Evolutionary conservation across 2,888 invertebrate species (phyloP).

Genomic region (Esperia sulphurella): DNA sequence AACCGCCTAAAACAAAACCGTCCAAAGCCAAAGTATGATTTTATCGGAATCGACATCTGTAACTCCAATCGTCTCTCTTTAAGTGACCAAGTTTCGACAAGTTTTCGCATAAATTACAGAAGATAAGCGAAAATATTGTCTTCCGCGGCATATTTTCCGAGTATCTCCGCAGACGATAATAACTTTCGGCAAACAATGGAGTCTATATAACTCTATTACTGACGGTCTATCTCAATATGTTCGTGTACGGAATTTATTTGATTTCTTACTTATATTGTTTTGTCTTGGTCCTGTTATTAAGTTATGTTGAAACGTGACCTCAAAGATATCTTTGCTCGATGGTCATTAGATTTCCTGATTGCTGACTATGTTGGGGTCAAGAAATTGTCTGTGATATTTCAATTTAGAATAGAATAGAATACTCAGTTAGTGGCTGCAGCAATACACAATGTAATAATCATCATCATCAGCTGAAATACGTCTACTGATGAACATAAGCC

Average conservation of each 20-base stretch:
- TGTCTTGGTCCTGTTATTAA: slow-evolving; percentile 6
- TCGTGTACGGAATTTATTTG: slow-evolving; percentile 23
- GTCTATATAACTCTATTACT: slow-evolving; percentile 35
- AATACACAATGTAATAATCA: too few species aligned
- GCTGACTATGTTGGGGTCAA: background rate
- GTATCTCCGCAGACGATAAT: slow-evolving; percentile 48
- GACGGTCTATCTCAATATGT: slow-evolving; percentile 40
- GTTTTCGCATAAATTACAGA: slow-evolving; percentile 72
- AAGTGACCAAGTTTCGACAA: slow-evolving; percentile 64
- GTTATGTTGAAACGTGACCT: slow-evolving; percentile 6
- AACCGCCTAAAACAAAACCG: slow-evolving; percentile 11
- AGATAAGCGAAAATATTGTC: slow-evolving; percentile 78
- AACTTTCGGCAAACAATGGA: slow-evolving; percentile 60
- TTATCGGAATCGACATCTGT: slow-evolving; percentile 63
- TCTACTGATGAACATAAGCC: too few species aligned
- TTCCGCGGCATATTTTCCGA: slow-evolving; percentile 66
- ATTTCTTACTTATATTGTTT: slow-evolving; percentile 10
- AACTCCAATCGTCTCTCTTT: slow-evolving; percentile 53
- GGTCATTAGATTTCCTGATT: slow-evolving; percentile 4
- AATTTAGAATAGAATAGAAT: too few species aligned
- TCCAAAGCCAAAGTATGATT: slow-evolving; percentile 35
- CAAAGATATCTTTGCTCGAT: background rate
- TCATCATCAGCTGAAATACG: too few species aligned
- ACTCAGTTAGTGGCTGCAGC: too few species aligned
- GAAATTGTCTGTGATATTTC: too few species aligned